Evolutionary conservation across 2,888 invertebrate genomes (phyloP).

Genomic region (Embidobia sp.): DNA sequence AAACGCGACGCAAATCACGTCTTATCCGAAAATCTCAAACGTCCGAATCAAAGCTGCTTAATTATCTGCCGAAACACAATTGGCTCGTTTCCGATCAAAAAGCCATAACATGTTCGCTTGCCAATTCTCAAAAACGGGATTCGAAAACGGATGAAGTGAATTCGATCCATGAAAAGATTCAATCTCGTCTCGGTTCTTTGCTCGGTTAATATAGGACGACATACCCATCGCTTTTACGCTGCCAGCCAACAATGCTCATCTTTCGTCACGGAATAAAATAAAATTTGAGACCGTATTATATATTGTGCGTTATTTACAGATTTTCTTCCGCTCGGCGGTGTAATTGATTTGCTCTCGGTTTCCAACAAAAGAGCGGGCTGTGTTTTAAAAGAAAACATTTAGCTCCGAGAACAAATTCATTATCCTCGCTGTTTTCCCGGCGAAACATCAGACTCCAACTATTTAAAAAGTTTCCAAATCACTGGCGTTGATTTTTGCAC

Average conservation of each 20-base stretch:
- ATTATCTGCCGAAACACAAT: too few species aligned
- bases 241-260: slow-evolving; percentile 11
- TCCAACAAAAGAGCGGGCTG: not conserved
- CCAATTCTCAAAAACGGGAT: slow-evolving; percentile 15
- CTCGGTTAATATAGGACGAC: slow-evolving; percentile 10
- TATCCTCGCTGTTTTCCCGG: too few species aligned
- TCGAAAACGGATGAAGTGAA: slow-evolving; percentile 12
- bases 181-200: slow-evolving; percentile 25
- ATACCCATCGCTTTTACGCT: not conserved
- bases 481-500: too few species aligned
- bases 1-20: too few species aligned
- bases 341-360: not conserved
- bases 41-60: too few species aligned
- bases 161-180: slow-evolving; percentile 24
- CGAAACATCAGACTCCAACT: too few species aligned
- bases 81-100: too few species aligned
- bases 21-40: too few species aligned
- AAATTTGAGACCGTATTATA: slow-evolving; percentile 6
- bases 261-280: slow-evolving; percentile 4
- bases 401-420: too few species aligned
- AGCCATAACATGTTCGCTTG: too few species aligned
- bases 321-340: not conserved
- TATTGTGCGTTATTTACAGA: slow-evolving; percentile 13
- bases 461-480: too few species aligned
- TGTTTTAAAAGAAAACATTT: too few species aligned